These are phyloP conservation scores for Anarsia innoxiella DNA, from an alignment of 2,888 invertebrate genomes.

Conservation along the genomic window DNA sequence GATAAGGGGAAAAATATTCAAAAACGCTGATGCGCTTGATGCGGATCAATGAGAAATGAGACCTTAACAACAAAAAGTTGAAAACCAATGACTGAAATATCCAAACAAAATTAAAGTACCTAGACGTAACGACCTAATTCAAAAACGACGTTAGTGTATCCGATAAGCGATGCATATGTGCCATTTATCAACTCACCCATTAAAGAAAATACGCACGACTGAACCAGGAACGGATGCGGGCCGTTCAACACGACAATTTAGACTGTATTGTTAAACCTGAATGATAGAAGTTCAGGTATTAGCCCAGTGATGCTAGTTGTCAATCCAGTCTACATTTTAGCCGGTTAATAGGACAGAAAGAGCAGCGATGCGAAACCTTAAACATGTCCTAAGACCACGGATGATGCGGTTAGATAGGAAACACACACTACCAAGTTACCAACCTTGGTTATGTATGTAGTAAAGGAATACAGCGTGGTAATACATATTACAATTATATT, in stretches of 20 bases:
- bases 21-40: no score
- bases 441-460: no score
- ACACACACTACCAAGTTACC: no score
- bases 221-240: conserved; percentile 38
- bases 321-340: conserved; percentile 37
- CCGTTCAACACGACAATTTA: conserved; percentile 31
- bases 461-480: no score
- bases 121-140: no score
- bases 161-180: conserved; percentile 24
- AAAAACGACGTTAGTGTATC: conserved; percentile 9
- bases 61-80: no score
- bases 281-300: conserved; percentile 32
- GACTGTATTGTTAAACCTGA: conserved; percentile 30
- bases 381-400: conserved; percentile 4
- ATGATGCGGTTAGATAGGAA: no score
- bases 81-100: no score
- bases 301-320: conserved; percentile 28
- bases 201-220: conserved; percentile 36
- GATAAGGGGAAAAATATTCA: no score
- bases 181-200: conserved; percentile 44
- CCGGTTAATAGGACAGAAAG: conserved; percentile 55
- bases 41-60: no score
- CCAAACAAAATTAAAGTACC: no score
- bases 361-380: conserved; percentile 33
- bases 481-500: no score